phyloP scores from a whole-genome alignment of 2,113 vertebrate genomes.

The Numida meleagris region DNA sequence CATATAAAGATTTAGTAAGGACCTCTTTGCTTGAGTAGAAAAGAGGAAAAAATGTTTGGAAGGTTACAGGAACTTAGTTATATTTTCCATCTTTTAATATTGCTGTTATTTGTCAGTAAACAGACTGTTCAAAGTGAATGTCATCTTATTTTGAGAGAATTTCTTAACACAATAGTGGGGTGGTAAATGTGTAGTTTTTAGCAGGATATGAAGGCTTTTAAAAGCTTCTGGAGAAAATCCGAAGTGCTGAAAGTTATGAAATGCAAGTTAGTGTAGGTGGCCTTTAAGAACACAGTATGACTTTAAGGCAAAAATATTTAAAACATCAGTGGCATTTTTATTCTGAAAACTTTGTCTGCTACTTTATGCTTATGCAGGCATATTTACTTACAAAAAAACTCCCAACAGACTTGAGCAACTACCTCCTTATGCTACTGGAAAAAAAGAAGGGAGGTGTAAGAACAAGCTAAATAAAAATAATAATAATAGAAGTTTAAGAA shows the following conservation, averaged over 20 bases:
- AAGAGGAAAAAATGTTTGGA: background rate
- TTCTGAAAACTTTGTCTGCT: background rate
- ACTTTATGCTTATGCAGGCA: background rate
- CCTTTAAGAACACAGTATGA: background rate
- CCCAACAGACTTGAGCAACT: background rate
- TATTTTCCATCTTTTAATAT: too few species aligned
- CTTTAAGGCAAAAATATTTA: background rate
- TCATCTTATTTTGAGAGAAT: slow-evolving; percentile 3
- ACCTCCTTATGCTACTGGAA: background rate
- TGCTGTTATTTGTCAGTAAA: background rate
- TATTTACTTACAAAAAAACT: background rate
- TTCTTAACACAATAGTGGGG: background rate
- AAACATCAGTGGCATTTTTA: background rate
- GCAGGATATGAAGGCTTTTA: background rate
- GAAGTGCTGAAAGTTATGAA: background rate
- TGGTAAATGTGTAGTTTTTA: background rate
- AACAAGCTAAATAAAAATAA: background rate
- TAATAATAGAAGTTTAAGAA: background rate
- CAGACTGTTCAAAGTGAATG: background rate
- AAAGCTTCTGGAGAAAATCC: slow-evolving; percentile 9
- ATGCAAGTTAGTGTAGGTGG: background rate
- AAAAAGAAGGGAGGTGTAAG: background rate
- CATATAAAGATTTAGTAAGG: background rate
- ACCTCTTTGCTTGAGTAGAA: background rate
- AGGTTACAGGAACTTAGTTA: background rate